Evolutionary conservation across 2,113 vertebrate genomes (phyloP).

Genomic region (Antechinus flavipes): DNA sequence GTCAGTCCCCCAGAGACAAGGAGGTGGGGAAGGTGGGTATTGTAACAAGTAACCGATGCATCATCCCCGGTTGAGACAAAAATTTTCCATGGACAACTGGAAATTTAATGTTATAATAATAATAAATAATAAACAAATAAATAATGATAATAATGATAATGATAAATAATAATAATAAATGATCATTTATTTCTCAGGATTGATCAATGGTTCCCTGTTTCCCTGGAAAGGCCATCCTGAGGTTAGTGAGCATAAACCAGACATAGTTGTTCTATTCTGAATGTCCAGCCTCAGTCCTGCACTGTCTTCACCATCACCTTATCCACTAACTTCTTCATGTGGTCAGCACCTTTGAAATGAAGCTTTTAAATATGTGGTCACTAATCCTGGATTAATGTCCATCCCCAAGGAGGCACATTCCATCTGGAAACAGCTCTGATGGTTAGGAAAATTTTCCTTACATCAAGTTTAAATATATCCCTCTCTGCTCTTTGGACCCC

Average conservation of each 20-base stretch:
- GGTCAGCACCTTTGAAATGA: background rate
- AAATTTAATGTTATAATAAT: background rate
- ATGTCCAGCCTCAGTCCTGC: background rate
- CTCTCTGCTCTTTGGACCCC: background rate
- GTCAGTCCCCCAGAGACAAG: background rate
- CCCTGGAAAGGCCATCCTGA: background rate
- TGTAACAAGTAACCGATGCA: background rate
- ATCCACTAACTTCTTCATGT: background rate
- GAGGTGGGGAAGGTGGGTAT: background rate
- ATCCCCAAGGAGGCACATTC: background rate
- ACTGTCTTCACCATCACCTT: background rate
- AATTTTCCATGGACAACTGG: background rate
- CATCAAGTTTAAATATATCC: background rate
- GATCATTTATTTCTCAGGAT: background rate
- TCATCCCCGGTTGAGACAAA: background rate
- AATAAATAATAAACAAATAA: too few species aligned
- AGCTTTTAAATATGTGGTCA: background rate
- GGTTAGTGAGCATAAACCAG: background rate
- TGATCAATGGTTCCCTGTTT: background rate
- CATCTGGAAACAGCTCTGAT: background rate
- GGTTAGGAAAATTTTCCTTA: background rate
- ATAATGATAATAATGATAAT: background rate
- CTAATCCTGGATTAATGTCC: background rate
- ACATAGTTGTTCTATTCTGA: background rate
- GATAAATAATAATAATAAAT: background rate